A percentile compares a stretch with the other conserved stretches of the same genome.
Evolutionary conservation across 1,140 invertebrate species (phyloP).

Genomic region (Maconellicoccus hirsutus): DNA sequence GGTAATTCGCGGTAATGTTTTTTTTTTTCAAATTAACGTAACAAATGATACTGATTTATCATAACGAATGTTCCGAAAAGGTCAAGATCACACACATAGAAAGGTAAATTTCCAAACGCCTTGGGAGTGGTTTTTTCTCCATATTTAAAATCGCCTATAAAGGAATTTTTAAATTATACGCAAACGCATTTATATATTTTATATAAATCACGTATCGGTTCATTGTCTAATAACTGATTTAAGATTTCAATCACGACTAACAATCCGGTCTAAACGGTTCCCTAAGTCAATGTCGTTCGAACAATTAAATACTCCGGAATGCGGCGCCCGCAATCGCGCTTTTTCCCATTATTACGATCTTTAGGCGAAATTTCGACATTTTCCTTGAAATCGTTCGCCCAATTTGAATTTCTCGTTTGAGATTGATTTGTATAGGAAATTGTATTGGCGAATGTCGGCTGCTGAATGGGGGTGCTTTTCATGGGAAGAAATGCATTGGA

Average conservation of each 20-base stretch:
- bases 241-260: constrained; percentile 1
- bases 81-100: not conserved
- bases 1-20: too few species aligned
- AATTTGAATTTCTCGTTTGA: too few species aligned
- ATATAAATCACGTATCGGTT: not conserved
- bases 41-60: not conserved
- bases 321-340: not conserved
- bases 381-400: not conserved
- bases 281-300: not conserved
- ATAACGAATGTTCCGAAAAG: not conserved
- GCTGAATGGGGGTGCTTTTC: too few species aligned
- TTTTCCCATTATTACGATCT: not conserved
- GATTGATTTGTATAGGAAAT: too few species aligned
- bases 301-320: not conserved
- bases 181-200: not conserved
- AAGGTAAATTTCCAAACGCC: not conserved
- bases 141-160: not conserved
- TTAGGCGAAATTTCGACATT: constrained; percentile 8
- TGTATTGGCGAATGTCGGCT: too few species aligned
- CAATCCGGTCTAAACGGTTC: not conserved
- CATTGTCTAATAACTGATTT: not conserved
- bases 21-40: not conserved
- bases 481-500: too few species aligned
- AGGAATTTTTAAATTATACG: not conserved
- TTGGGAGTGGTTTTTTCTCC: constrained; percentile 4